Conservation (phyloP, 1,140 invertebrate species). For the Ericerus pela region DNA sequence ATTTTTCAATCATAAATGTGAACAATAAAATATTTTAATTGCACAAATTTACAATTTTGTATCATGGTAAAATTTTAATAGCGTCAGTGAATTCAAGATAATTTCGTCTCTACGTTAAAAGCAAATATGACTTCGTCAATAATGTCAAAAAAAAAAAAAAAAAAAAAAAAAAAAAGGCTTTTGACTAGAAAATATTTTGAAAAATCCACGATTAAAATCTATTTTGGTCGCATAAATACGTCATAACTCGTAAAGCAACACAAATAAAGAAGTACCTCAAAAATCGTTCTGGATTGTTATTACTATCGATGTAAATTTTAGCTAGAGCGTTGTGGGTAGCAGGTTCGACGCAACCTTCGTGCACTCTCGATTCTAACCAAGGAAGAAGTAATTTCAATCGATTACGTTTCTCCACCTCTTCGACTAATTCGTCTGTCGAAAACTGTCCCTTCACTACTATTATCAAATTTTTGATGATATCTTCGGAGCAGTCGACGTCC, state of each 20-base stretch:
- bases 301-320: conserved; percentile 99
- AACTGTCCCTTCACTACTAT: conserved; percentile 94
- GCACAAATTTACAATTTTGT: too few relatives aligned
- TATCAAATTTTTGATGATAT: conserved; percentile 98
- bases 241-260: neutral
- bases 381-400: conserved; percentile 85
- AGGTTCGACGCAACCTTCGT: conserved; percentile 90
- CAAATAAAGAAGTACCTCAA: conserved; percentile 51
- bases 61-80: too few relatives aligned
- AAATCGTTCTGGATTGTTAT: conserved; percentile 98
- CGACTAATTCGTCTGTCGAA: conserved; percentile 96
- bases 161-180: neutral
- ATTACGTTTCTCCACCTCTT: conserved; percentile 96
- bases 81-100: too few relatives aligned
- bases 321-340: conserved; percentile 98
- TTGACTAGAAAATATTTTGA: neutral
- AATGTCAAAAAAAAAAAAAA: conserved; percentile 10
- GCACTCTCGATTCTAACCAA: conserved; percentile 92
- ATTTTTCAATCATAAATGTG: too few relatives aligned
- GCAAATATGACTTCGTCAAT: too few relatives aligned
- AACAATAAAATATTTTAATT: too few relatives aligned
- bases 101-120: too few relatives aligned
- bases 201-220: too few relatives aligned
- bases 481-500: conserved; percentile 97
- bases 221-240: neutral